Conservation (phyloP, 1,140 invertebrate genomes). For the Zaprionus ornatus region DNA sequence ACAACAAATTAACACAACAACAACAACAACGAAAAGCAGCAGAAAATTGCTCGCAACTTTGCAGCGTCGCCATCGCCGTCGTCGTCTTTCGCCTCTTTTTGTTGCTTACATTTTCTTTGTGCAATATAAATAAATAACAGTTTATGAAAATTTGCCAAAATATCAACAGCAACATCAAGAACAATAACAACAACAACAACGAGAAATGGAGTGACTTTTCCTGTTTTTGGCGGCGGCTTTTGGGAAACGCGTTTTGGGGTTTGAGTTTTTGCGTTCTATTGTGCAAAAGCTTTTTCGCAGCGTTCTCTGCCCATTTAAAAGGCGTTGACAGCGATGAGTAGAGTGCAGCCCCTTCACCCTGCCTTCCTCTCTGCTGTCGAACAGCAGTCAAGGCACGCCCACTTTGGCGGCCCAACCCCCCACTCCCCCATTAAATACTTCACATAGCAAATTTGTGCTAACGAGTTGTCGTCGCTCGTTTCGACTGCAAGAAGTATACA, state of each 20-base stretch:
- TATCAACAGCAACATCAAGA: slow-evolving; percentile 52
- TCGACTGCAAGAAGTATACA: slow-evolving; percentile 38
- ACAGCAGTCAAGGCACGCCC: not conserved
- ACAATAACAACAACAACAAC: slow-evolving; percentile 17
- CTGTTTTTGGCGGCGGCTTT: slow-evolving; percentile 61
- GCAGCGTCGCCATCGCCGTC: slow-evolving; percentile 25
- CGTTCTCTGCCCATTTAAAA: slow-evolving; percentile 68
- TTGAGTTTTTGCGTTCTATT: slow-evolving; percentile 45
- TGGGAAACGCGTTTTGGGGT: slow-evolving; percentile 34
- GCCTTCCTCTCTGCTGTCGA: not conserved
- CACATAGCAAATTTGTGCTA: slow-evolving; percentile 70
- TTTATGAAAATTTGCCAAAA: slow-evolving; percentile 83
- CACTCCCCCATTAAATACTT: slow-evolving; percentile 34
- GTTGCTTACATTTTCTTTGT: slow-evolving; percentile 64
- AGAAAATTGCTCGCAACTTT: slow-evolving; percentile 71
- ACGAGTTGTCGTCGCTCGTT: slow-evolving; percentile 72
- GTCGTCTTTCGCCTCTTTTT: slow-evolving; percentile 15
- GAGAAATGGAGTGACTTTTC: slow-evolving; percentile 67
- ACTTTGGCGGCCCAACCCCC: not conserved
- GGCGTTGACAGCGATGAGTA: slow-evolving; percentile 63
- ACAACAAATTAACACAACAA: slow-evolving; percentile 26
- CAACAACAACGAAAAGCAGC: slow-evolving; percentile 56
- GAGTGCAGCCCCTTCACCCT: slow-evolving; percentile 12
- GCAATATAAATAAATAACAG: slow-evolving; percentile 80
- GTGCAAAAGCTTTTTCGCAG: slow-evolving; percentile 50